Evolutionary conservation across 2,113 vertebrate species (phyloP).

Genomic region (Scytalopus superciliaris): DNA sequence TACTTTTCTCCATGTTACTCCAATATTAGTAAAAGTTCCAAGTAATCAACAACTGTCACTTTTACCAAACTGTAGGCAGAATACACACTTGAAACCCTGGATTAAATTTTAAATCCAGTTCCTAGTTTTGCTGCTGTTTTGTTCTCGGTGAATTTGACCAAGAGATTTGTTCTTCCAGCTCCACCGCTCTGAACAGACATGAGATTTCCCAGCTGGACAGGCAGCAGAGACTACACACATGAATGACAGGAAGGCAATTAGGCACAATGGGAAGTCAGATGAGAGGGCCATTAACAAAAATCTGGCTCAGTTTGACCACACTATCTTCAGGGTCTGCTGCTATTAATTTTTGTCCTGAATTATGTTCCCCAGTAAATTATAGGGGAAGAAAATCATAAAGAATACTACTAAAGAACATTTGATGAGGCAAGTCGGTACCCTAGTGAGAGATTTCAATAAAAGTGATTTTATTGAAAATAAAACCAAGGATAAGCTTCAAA

Average conservation of each 20-base stretch:
- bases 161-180: neutral
- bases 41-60: neutral
- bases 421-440: neutral
- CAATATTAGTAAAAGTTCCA: neutral
- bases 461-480: neutral
- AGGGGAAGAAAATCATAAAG: neutral
- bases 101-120: neutral
- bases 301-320: neutral
- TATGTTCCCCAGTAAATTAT: neutral
- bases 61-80: neutral
- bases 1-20: neutral
- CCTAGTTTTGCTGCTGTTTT: neutral
- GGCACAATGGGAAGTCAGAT: neutral
- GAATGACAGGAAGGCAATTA: neutral
- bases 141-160: neutral
- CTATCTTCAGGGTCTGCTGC: neutral
- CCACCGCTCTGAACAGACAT: neutral
- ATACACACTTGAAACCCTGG: neutral
- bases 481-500: neutral
- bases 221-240: neutral
- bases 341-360: neutral
- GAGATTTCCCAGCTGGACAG: neutral
- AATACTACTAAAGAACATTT: neutral
- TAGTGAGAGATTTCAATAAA: constrained; percentile 24
- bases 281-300: neutral